phyloP scores from a whole-genome alignment of 2,888 invertebrate species.

The Stictocephala bisonia region DNA sequence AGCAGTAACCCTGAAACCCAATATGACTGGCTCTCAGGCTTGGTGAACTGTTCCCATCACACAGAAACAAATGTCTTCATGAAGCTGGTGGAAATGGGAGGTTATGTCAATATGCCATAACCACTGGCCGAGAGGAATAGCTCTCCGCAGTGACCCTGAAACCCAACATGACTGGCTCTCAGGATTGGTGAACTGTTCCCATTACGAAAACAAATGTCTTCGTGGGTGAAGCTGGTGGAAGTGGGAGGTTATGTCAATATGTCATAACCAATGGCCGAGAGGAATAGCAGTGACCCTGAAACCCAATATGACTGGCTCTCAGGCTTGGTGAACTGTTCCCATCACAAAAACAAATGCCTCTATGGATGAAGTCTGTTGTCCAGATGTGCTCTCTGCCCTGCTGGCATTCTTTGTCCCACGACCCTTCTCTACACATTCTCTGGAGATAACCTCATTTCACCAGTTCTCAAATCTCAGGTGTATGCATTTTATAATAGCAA shows the following conservation, averaged over 20 bases:
- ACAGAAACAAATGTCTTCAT: too few species aligned
- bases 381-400: conserved; percentile 23
- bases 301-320: conserved; percentile 38
- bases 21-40: too few species aligned
- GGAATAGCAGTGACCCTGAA: conserved; percentile 35
- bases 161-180: conserved; percentile 21
- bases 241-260: neutral
- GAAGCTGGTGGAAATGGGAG: too few species aligned
- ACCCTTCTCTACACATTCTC: too few species aligned
- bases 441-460: too few species aligned
- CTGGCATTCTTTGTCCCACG: too few species aligned
- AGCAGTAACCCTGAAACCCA: too few species aligned
- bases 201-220: conserved; percentile 33
- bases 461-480: too few species aligned
- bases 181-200: neutral
- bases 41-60: too few species aligned
- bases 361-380: neutral
- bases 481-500: too few species aligned
- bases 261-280: conserved; percentile 24
- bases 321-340: neutral
- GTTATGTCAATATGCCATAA: conserved; percentile 9
- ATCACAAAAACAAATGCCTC: conserved; percentile 31
- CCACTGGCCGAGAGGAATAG: too few species aligned
- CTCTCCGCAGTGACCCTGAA: conserved; percentile 35
- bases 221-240: neutral